These are phyloP conservation scores for Puntigrus tetrazona DNA, from an alignment of 2,113 vertebrate species.

Conservation along the genomic window DNA sequence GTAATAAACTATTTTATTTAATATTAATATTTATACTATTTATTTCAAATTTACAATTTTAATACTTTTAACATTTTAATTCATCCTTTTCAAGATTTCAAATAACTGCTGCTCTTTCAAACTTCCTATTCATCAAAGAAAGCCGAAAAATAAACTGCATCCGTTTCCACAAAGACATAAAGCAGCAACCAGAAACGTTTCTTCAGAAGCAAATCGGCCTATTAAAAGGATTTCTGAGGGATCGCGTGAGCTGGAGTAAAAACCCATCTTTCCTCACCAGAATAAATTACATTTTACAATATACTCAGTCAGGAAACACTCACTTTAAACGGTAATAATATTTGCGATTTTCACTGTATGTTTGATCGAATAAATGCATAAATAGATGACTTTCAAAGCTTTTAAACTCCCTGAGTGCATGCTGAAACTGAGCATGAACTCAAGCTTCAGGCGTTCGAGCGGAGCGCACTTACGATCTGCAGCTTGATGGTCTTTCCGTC, in stretches of 20 bases:
- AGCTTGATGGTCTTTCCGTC: slow-evolving; percentile 99
- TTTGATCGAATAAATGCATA: neutral
- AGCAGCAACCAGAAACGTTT: neutral
- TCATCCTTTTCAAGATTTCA: no score
- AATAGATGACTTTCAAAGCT: neutral
- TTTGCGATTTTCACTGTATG: neutral
- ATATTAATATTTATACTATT: no score
- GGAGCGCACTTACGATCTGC: slow-evolving; percentile 89
- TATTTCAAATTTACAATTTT: no score
- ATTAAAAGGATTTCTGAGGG: neutral
- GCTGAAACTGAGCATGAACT: neutral
- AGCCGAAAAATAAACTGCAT: no score
- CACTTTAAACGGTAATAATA: neutral
- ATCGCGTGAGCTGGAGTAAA: neutral
- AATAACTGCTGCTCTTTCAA: no score
- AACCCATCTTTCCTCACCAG: neutral
- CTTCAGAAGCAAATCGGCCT: neutral
- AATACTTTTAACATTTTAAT: no score
- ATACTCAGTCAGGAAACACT: neutral
- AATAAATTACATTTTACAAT: neutral
- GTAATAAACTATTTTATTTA: no score
- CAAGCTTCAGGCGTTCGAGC: neutral
- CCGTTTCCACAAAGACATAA: neutral
- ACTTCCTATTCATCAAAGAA: no score
- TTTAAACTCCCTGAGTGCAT: no score